Base-by-base conservation (phyloP, 2,113 vertebrate species). In the Bambusicola thoracicus region DNA sequence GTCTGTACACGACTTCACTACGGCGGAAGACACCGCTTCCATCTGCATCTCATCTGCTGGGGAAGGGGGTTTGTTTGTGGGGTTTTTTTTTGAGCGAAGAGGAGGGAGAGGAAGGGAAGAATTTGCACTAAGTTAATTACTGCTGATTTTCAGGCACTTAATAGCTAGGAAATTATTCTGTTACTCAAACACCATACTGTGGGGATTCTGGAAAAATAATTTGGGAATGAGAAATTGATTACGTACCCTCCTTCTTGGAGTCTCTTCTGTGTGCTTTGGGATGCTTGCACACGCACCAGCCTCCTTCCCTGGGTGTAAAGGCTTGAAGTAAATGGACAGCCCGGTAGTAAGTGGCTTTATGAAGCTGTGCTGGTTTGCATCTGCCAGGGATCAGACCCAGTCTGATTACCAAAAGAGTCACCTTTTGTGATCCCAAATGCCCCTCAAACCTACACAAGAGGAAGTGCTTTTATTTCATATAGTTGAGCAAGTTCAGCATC, bases 161-260 rank as follows among this genome's bases (percentile, higher is more conserved):
- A 86, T 84, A 90, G 87, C 79, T 78, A 94, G 53, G 83, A 95
- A 92, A 89, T 94, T 97, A 86, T 84, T 93, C 93, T 95, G 80
- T 89, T 97, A 94, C 90, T 92, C 88, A 85, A 95, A 91, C 53
- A 91, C 36, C 61, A 81, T 91, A 84, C 89, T 83, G 87, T 75
- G 87, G 93, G 80, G 79, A 96, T 76, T 69, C 87, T 84, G 80
- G 65, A 91, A 87, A 95, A 94, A 96, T 88, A 94, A 94, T 83
- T 76, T 69, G 58, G 90, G 93, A 89, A 86, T 61, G 40, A 94
- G 73, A 85, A 90, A 92, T 6, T 87, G 91, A 93, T 94, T 92
- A 72, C 88, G 83, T 87, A 55, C 43, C 11, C 25, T 87, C 69
- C 61, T 86, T 86, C 68, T 81, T 61, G 43, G 86, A 90, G 65